Evolutionary conservation across 2,113 vertebrate genomes (phyloP), one percentile per base, ranked within the genome.

Genomic region (Passer montanus): DNA sequence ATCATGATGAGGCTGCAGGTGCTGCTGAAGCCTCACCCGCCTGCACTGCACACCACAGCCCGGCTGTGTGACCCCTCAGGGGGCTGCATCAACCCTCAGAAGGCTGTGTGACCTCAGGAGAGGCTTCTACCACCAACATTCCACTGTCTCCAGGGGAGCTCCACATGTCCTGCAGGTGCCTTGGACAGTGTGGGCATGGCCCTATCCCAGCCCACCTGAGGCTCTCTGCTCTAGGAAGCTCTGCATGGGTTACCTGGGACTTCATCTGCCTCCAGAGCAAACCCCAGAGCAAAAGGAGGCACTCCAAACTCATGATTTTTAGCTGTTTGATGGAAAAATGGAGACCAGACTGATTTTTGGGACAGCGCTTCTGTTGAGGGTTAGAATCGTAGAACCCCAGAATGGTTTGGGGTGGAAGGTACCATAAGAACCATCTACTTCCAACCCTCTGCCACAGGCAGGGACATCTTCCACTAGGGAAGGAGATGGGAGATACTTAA

Each of bases 1-100:
- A 1, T 11, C 75, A 41, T 70, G 46, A 0, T 5, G 63, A 9
- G 22, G 63, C 53, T 3, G 0, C 62, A 7, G 53, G 30, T 8
- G 73, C 70, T 49, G 37, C 62, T 20, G 10, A 9, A 21, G 12
- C 52, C 43, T 50, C 52, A 17, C 10, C 7, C 0, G 2, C 27
- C 58, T 4, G 58, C 59, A 1, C 18, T 17, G 49, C n/a, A 8
- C n/a, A 2, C 7, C 74, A 11, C 56, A 19, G 39, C 23, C 17
- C 2, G 8, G 21, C 46, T 35, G 20, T 7, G 67, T 7, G 4
- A 56, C 9, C 20, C 44, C 20, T 23, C 9, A 3, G 23, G 46
- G 56, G 10, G 47, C 59, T 77, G 13, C 5, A 3, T 5, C 8
- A 8, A n/a, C 33, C 21, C 55, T n/a, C 55, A 10, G 9, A 2